A percentile compares a stretch with the other conserved stretches of the same genome.
Evolutionary conservation across 2,113 vertebrate genomes (phyloP).

Genomic region (Merops nubicus): DNA sequence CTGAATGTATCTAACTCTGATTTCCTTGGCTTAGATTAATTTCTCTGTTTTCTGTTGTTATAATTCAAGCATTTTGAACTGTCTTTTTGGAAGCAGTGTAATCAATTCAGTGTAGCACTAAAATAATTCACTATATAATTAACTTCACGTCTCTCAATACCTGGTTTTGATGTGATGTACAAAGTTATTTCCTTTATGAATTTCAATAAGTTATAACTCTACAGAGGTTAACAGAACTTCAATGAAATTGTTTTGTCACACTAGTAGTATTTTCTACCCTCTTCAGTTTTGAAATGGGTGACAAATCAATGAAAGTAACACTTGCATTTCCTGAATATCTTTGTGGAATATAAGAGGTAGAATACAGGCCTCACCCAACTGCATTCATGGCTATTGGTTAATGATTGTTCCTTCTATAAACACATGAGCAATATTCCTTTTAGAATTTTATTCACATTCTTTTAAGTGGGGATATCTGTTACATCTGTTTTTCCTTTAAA

Average conservation of each 20-base stretch:
- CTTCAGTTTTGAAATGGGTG: background rate
- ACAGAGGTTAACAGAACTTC: conserved; percentile 11
- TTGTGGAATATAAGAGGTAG: background rate
- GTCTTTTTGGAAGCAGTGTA: background rate
- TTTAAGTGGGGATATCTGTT: background rate
- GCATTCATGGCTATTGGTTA: background rate
- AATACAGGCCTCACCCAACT: background rate
- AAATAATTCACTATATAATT: conserved; percentile 24
- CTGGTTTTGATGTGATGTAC: background rate
- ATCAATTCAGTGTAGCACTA: conserved; percentile 1
- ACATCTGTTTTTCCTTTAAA: background rate
- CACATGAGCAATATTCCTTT: background rate
- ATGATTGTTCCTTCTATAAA: background rate
- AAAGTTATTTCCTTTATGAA: conserved; percentile 11
- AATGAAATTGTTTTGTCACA: background rate
- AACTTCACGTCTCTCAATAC: background rate
- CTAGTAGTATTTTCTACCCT: background rate
- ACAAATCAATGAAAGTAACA: background rate
- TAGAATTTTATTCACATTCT: background rate
- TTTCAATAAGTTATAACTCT: background rate
- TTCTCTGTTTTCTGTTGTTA: background rate
- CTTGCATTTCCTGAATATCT: background rate
- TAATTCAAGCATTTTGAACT: background rate
- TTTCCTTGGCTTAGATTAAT: background rate
- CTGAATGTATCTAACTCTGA: background rate